Conservation (phyloP, 1,140 invertebrate genomes). For the Chrysomallon squamiferum region DNA sequence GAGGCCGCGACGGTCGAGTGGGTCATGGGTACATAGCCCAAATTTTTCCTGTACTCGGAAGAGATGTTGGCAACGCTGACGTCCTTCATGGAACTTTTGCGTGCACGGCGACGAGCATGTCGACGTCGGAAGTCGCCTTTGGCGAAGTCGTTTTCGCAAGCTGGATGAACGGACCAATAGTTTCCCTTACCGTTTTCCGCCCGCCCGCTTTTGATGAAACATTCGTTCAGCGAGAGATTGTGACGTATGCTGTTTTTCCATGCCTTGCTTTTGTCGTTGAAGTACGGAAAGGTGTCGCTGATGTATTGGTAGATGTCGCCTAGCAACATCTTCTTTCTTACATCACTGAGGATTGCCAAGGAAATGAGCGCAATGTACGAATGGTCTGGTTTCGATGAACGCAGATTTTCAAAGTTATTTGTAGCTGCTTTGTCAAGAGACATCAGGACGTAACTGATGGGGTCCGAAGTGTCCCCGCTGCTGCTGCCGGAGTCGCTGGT, state of each 20-base stretch:
- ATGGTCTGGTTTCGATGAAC: conserved; percentile 64
- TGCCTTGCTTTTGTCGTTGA: conserved; percentile 72
- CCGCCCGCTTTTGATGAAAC: conserved; percentile 91
- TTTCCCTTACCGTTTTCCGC: conserved; percentile 92
- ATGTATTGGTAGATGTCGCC: conserved; percentile 66
- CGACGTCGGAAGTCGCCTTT: conserved; percentile 95
- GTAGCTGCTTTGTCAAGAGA: no score
- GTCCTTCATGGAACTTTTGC: neutral
- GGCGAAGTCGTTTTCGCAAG: conserved; percentile 92
- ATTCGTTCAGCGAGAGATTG: conserved; percentile 96
- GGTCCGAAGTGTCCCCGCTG: no score
- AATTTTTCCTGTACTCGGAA: neutral
- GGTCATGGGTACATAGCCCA: neutral
- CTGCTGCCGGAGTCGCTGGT: no score
- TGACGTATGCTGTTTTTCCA: conserved; percentile 71
- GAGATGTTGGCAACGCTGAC: neutral
- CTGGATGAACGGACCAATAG: conserved; percentile 97
- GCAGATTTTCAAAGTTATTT: no score
- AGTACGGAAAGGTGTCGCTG: conserved; percentile 66
- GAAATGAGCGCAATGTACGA: conserved; percentile 76
- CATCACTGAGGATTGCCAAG: conserved; percentile 73
- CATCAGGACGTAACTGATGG: no score
- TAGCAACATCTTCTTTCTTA: conserved; percentile 63
- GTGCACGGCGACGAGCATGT: conserved; percentile 75
- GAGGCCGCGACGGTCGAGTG: neutral